Conservation (phyloP, 2,113 vertebrate species). For the Semicossyphus pulcher region DNA sequence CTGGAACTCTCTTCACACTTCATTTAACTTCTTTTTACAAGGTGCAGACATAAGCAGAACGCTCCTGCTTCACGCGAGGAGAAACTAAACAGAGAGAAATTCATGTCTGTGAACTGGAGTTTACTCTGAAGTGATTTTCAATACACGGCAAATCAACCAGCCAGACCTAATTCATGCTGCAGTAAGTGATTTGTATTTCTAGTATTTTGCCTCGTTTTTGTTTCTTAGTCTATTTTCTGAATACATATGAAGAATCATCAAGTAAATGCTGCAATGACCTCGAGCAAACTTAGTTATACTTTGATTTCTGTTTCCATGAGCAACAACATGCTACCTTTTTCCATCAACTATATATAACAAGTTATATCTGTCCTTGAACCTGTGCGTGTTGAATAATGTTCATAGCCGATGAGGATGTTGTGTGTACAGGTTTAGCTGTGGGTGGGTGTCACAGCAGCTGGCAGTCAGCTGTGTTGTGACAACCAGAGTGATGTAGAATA, state of each 20-base stretch:
- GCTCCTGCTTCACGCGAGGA: constrained; percentile 19
- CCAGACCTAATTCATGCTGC: constrained; percentile 7
- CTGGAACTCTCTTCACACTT: constrained; percentile 51
- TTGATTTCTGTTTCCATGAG: constrained; percentile 3
- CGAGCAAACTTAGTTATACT: constrained; percentile 1
- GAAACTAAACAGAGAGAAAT: constrained; percentile 47
- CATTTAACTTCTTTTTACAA: constrained; percentile 58
- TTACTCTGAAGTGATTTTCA: constrained; percentile 28
- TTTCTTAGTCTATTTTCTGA: constrained; percentile 13
- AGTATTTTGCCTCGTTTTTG: neutral
- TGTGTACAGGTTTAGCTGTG: constrained; percentile 27
- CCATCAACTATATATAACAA: neutral
- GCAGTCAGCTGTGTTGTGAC: constrained; percentile 38
- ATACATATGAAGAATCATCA: neutral
- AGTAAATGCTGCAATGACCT: neutral
- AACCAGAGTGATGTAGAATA: constrained; percentile 23
- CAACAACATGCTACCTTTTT: neutral
- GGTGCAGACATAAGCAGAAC: constrained; percentile 59
- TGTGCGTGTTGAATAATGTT: constrained; percentile 11
- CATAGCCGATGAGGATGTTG: constrained; percentile 2
- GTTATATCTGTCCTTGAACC: too few species aligned
- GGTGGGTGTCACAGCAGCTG: constrained; percentile 36
- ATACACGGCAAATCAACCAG: constrained; percentile 39
- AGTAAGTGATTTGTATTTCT: neutral
- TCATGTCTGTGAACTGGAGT: constrained; percentile 36